Base-by-base conservation (phyloP, 1,140 invertebrate species). In the Episyrphus balteatus region DNA sequence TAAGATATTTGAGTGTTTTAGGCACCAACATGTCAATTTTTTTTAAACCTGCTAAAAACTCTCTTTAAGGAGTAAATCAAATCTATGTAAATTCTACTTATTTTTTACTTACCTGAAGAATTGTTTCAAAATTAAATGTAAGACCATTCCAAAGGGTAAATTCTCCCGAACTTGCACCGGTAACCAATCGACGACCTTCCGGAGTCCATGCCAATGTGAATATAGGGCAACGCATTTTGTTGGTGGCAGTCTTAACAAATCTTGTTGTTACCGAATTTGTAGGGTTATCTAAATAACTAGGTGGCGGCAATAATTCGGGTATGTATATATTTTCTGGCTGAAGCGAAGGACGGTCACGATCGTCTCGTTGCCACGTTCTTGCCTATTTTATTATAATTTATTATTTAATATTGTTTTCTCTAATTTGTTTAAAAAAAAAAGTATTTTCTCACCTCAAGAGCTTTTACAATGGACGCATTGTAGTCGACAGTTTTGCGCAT, bases 91-190 rank as follows among this genome's bases (percentile, higher is more conserved):
- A 3, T 5, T 26, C 21, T 5, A 26, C 21, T 26, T 26, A 26
- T 26, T 5, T 26, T 5, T 5, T 9, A 67, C 57, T 68, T 73
- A 93, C 91, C 81, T 99, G 97, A 39, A 99, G 75, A 70, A 99
- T 99, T 38, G 97, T 99, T 77, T 99, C 97, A 76, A 99, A 99
- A 75, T 99, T 99, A 71, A 99, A 99, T 8, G 96, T 99, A 7
- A 99, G 78, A 17, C 97, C 97, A 78, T 99, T 99, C 97, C 97
- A 99, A 2, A 99, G 73, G 0, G 97, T 99, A 65, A 99, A 99
- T 73, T 99, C 97, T 17, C 97, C 97, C 53, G 92, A 97, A 2
- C 94, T 98, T 12, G 97, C 95, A 6, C 97, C 97, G 9, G 97
- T 99, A 3, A 99, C 91, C 44, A 99, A 73, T 51, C 97, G 78